Base-by-base conservation (phyloP, 1,140 invertebrate genomes). In the Steinernema feltiae region DNA sequence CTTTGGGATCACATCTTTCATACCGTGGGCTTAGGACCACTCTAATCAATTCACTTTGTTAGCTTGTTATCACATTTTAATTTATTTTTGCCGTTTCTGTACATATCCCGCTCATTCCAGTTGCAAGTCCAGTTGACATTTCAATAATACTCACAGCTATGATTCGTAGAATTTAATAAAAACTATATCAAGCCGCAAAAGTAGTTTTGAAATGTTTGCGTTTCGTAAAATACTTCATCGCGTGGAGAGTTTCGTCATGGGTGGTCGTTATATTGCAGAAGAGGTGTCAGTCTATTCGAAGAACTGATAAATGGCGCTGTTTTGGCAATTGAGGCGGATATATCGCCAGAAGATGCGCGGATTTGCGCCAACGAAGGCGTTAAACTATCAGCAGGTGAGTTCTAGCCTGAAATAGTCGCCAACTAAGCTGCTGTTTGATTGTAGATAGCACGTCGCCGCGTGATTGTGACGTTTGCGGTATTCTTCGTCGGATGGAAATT, bases 1-100 rank as follows among this genome's bases (percentile, higher is more conserved):
- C 71, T 85, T 1, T 85, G 84, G 84, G 84, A 85, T 74, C 74
- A 82, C 69, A 78, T 85, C 0, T 85, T 85, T 72, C 73, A 76
- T 1, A 85, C 84, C 18, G 78, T 85, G 18, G 84, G 84, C 31
- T 74, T 71, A 30, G 85, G 82, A n/a, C 81, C 83, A 18, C 70
- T 85, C 48, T 78, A 35, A 82, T 30, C 30, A 71, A 69, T 74
- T 74, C 24, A 53, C 69, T 70, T 41, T 18, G 35, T 41, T 75
- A 53, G 1, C 41, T 35, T 70, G 35, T 70, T 70, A 41, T 75
- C 27, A 70, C 29, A 35, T 69, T 70, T 29, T 35, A 31, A 29
- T 1, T 70, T 70, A 27, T n/a, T n/a, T 41, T 30, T 48, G 21
- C 1, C n/a, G 21, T 32, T 18, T 41, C 63, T 27, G 27, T 70